phyloP scores from a whole-genome alignment of 2,113 vertebrate genomes.

The Nestor notabilis region DNA sequence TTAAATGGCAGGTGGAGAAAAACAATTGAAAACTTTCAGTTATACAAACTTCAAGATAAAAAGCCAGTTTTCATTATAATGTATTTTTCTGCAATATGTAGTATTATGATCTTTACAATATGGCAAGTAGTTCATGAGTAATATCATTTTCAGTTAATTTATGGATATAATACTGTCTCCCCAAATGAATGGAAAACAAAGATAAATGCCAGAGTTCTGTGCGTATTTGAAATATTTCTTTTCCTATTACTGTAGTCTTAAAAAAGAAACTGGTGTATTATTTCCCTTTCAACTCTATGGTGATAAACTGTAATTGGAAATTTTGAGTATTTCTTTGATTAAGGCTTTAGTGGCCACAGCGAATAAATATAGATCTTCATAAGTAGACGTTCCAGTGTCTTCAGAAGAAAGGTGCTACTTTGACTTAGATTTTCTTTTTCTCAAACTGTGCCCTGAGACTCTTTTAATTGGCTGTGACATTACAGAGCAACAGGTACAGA shows the following conservation, averaged over 20 bases:
- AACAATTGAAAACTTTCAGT: background rate
- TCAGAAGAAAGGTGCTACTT: background rate
- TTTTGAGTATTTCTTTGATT: background rate
- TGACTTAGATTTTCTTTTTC: background rate
- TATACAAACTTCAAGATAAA: background rate
- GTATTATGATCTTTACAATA: background rate
- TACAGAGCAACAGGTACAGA: background rate
- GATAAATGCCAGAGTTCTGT: background rate
- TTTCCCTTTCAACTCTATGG: background rate
- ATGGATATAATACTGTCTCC: background rate
- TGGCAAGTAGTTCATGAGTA: background rate
- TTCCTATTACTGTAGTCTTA: background rate
- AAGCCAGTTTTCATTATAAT: background rate
- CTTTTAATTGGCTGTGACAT: background rate
- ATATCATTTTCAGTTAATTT: background rate
- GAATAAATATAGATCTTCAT: background rate
- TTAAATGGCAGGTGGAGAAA: background rate
- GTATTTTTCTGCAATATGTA: background rate
- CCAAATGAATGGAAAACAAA: background rate
- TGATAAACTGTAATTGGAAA: background rate
- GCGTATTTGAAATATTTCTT: background rate
- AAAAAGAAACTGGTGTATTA: background rate
- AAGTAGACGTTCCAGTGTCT: background rate
- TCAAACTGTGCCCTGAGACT: background rate
- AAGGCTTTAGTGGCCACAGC: background rate